phyloP scores from a whole-genome alignment of 2,113 vertebrate genomes.

The Todiramphus saurophagus region DNA sequence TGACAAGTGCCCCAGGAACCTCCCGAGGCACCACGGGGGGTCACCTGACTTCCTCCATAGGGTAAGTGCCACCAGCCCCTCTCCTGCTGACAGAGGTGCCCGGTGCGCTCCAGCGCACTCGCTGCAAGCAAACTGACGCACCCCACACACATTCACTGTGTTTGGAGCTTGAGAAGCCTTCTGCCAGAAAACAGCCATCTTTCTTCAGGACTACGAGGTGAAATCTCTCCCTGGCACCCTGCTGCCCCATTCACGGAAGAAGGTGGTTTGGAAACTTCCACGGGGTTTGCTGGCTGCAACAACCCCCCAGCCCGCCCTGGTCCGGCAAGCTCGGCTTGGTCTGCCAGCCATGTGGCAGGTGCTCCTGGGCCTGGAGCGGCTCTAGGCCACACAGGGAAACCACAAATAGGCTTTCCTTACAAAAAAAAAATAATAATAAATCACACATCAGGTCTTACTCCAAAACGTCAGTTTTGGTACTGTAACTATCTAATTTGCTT shows the following conservation, averaged over 20 bases:
- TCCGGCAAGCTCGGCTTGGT: background rate
- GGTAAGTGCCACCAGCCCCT: background rate
- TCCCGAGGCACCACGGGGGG: fast-evolving
- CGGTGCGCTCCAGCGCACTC: fast-evolving
- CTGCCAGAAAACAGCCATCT: background rate
- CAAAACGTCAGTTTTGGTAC: background rate
- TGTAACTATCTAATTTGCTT: background rate
- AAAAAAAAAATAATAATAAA: background rate
- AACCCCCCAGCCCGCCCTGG: fast-evolving
- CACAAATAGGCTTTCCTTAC: background rate
- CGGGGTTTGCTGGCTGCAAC: fast-evolving
- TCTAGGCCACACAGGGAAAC: background rate
- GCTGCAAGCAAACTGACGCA: background rate
- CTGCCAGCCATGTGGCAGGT: fast-evolving
- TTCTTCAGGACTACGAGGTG: background rate
- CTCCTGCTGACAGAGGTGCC: background rate
- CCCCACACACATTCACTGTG: fast-evolving
- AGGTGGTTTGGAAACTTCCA: background rate
- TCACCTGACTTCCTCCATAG: background rate
- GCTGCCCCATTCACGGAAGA: background rate
- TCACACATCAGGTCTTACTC: background rate
- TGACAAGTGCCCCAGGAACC: background rate
- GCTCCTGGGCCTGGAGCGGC: background rate
- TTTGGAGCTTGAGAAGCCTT: background rate
- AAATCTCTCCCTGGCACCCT: background rate